Evolutionary conservation across 53 echinoderm and acorn worm genomes (phyloP).

Genomic region (Luidia sarsii): DNA sequence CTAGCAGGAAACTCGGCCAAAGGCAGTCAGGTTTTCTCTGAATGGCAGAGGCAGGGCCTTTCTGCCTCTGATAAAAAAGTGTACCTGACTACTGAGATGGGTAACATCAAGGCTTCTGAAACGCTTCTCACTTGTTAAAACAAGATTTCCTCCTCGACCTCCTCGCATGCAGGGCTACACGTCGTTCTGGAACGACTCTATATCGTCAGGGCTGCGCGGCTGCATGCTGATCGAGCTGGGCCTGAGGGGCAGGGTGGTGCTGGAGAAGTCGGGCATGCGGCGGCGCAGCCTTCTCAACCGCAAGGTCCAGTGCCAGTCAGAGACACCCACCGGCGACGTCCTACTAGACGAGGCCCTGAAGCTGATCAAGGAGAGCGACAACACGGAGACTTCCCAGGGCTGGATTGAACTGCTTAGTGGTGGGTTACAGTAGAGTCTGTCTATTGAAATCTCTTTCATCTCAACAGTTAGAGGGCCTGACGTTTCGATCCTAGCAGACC

Average conservation of each 20-base stretch:
- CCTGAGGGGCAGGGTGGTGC: constrained; percentile 85
- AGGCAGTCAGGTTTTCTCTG: too few relatives aligned
- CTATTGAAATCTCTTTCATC: too few relatives aligned
- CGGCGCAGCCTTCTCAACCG: constrained; percentile 87
- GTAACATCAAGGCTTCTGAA: too few relatives aligned
- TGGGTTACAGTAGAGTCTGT: constrained; percentile 54
- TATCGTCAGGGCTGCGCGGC: constrained; percentile 95
- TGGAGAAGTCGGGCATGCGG: constrained; percentile 97
- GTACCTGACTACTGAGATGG: too few relatives aligned
- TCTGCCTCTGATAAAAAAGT: too few relatives aligned
- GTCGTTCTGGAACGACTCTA: constrained; percentile 99
- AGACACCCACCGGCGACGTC: constrained; percentile 92
- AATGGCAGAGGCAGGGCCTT: too few relatives aligned
- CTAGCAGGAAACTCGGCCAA: too few relatives aligned
- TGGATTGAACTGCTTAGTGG: constrained; percentile 99
- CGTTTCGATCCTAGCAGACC: too few relatives aligned
- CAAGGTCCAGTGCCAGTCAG: constrained; percentile 75
- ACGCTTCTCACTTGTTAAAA: too few relatives aligned
- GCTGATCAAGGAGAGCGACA: constrained; percentile 75
- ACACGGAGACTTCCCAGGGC: constrained; percentile 77
- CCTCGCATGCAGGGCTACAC: constrained; percentile 99
- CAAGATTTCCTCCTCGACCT: too few relatives aligned
- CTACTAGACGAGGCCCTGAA: constrained; percentile 91
- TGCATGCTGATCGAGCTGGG: constrained; percentile 98
- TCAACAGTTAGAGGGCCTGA: not conserved